Percentiles rank a stretch among this genome's conserved stretches.
Evolutionary conservation across 2,113 vertebrate genomes (phyloP).

Genomic region (Anoplopoma fimbria): DNA sequence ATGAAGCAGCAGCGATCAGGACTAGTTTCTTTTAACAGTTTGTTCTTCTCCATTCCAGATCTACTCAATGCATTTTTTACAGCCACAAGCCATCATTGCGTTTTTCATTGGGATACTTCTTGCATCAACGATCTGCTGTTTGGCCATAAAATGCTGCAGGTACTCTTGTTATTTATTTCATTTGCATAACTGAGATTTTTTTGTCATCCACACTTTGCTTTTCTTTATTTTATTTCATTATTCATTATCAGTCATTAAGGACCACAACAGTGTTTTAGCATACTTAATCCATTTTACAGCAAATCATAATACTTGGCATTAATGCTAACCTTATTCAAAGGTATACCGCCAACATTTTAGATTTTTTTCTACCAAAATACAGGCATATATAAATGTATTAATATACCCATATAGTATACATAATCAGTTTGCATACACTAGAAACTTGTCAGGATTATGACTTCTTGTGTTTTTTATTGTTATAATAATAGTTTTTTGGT

Average conservation of each 20-base stretch:
- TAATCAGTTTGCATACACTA: neutral
- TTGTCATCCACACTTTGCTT: neutral
- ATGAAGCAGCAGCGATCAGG: neutral
- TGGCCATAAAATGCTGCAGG: conserved; percentile 44
- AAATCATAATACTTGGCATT: neutral
- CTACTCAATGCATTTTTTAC: accelerated
- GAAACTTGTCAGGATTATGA: neutral
- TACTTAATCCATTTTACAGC: neutral
- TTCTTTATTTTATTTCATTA: neutral
- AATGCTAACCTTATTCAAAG: neutral
- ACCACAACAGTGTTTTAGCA: neutral
- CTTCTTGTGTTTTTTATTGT: neutral
- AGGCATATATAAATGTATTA: neutral
- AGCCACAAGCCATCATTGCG: neutral
- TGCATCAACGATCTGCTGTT: conserved; percentile 46
- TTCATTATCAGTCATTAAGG: neutral
- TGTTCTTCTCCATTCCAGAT: neutral
- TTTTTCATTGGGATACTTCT: conserved; percentile 50
- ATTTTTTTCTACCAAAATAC: neutral
- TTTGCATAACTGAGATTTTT: neutral
- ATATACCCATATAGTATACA: neutral
- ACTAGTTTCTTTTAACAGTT: neutral
- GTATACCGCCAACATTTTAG: neutral
- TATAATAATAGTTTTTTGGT: neutral
- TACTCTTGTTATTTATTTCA: neutral